Conservation (phyloP, 2,113 vertebrate genomes). For the Abramis brama region DNA sequence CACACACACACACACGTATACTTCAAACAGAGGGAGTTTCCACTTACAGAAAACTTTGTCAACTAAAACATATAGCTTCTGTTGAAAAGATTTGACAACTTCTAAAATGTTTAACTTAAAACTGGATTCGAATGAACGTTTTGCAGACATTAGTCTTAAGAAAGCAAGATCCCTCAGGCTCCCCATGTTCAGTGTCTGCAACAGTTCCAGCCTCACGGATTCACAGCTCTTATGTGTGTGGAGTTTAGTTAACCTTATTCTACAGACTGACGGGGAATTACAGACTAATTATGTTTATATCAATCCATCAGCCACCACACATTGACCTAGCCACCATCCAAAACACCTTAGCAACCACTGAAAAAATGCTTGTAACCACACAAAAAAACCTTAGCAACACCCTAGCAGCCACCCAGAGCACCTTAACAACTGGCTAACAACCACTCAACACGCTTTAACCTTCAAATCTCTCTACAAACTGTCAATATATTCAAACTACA, state of each 20-base stretch:
- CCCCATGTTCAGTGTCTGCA: constrained; percentile 25
- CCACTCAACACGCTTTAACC: too few species aligned
- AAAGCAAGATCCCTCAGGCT: constrained; percentile 29
- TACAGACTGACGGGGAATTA: not conserved
- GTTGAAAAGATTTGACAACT: not conserved
- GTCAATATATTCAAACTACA: too few species aligned
- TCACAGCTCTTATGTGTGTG: constrained; percentile 26
- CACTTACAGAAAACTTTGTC: constrained; percentile 36
- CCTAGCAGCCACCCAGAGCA: not conserved
- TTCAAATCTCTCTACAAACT: not conserved
- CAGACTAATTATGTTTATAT: constrained; percentile 9
- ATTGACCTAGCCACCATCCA: not conserved
- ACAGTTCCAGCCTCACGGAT: constrained; percentile 51
- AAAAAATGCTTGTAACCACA: not conserved
- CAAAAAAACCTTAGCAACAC: not conserved
- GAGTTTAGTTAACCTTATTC: not conserved
- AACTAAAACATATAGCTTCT: not conserved
- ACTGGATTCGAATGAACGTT: constrained; percentile 4
- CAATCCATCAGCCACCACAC: not conserved
- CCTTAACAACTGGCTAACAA: not conserved
- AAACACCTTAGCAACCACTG: not conserved
- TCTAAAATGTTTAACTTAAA: not conserved
- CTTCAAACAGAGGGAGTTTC: constrained; percentile 30
- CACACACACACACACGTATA: constrained; percentile 19
- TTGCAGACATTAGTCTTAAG: constrained; percentile 27